These are phyloP conservation scores for Forbesichthys papilliferus DNA, from an alignment of 2,113 vertebrate species.

Conservation along the genomic window DNA sequence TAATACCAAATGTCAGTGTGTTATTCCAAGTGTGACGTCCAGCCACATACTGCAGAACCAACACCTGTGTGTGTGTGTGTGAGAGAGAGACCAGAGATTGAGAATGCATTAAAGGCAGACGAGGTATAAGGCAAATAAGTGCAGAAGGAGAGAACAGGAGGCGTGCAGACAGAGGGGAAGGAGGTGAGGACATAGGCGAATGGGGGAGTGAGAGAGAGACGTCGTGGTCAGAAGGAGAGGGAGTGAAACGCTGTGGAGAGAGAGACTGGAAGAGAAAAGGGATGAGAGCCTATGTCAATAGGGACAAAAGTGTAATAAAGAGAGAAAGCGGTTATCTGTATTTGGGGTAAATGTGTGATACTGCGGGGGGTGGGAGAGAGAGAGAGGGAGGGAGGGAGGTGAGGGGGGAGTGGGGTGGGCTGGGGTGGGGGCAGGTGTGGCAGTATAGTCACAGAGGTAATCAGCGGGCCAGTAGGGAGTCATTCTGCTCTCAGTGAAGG, in stretches of 20 bases:
- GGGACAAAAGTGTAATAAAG: not conserved
- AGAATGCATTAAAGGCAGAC: not conserved
- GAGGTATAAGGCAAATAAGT: not conserved
- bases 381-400: not conserved
- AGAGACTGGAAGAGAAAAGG: not conserved
- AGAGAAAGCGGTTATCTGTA: too few relatives aligned
- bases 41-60: not conserved
- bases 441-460: conserved; percentile 69
- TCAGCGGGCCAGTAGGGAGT: conserved; percentile 74
- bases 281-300: not conserved
- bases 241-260: not conserved
- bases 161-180: not conserved
- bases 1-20: not conserved
- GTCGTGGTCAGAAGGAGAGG: not conserved
- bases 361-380: not conserved
- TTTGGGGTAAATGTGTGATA: not conserved
- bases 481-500: conserved; percentile 68
- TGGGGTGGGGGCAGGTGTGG: conserved; percentile 64
- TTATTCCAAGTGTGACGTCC: not conserved
- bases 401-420: conserved; percentile 22
- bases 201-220: not conserved
- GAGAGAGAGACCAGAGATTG: not conserved
- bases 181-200: conserved; percentile 1
- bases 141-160: not conserved
- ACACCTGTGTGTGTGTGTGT: not conserved